Base-by-base conservation (phyloP, 2,888 invertebrate species). In the Zonitis immaculata region DNA sequence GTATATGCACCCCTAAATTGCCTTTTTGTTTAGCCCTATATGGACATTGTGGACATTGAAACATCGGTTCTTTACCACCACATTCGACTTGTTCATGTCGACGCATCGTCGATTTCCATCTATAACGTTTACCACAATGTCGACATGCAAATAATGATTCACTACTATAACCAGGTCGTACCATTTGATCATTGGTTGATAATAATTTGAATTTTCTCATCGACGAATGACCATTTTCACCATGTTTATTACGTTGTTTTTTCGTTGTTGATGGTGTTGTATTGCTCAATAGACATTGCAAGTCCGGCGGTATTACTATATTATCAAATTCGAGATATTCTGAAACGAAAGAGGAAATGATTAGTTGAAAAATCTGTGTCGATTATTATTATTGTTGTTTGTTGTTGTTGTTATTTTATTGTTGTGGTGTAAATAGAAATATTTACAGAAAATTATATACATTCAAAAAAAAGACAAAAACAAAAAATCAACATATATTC, bases 11-110 rank as follows among this genome's bases (percentile, higher is more conserved):
- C 63, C 88, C 87, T 22, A 90, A 79, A 77, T 91, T 90, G 64
- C 90, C 89, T 48, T 89, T 81, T 73, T 90, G 90, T 69, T 90
- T 88, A 57, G 90, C 89, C 67, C 88, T 83, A 74, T 91, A 91
- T 59, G 85, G 84, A 73, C 90, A 91, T 72, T 87, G 83, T 9
- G 89, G 87, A 68, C 91, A 91, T 59, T 88, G 87, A 76, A 89
- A 89, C 58, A 87, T 82, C 0, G 90, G 90, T 59, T 89, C 86
- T 73, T 90, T 91, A 59, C 89, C 89, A 42, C 89, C 74, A 76
- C 90, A 90, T 76, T 90, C 90, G 57, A 89, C 89, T 78, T 85
- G 87, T 30, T 69, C 89, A 77, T 91, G 91, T 30, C 71, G 55
- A 11, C 70, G 58, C 79, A 90, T 80, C 54, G 90, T 90, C 46